phyloP scores from a whole-genome alignment of 2,113 vertebrate species.

The Ictalurus furcatus region DNA sequence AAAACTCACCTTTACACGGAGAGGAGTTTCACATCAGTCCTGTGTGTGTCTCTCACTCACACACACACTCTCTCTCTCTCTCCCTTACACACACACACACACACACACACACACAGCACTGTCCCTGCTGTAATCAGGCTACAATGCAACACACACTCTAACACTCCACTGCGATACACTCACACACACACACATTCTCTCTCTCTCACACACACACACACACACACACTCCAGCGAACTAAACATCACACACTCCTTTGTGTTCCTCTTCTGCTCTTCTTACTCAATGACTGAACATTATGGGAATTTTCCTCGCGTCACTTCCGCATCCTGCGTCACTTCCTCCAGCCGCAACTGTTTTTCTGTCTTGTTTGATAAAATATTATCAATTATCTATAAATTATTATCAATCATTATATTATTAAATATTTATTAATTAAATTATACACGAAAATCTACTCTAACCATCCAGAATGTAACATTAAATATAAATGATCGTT shows the following conservation, averaged over 20 bases:
- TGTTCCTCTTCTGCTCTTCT: conserved; percentile 63
- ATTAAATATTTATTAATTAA: neutral
- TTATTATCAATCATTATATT: no score
- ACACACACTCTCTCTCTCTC: neutral
- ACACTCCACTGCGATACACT: neutral
- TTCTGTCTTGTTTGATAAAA: neutral
- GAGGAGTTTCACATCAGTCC: conserved; percentile 4
- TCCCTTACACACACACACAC: neutral
- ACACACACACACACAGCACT: neutral
- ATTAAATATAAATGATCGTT: neutral
- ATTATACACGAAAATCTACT: neutral
- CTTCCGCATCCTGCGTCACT: conserved; percentile 69
- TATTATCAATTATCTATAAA: neutral
- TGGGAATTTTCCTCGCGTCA: conserved; percentile 64
- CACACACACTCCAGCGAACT: neutral
- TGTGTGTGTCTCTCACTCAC: no score
- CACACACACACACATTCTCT: neutral
- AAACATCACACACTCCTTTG: conserved; percentile 66
- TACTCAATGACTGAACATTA: conserved; percentile 72
- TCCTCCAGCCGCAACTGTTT: conserved; percentile 56
- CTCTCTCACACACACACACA: neutral
- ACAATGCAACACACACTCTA: neutral
- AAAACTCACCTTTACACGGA: conserved; percentile 28
- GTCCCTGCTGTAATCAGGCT: neutral
- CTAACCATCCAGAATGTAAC: neutral